These are phyloP conservation scores for Pheosia tremula DNA, from an alignment of 2,888 invertebrate species.

Conservation along the genomic window DNA sequence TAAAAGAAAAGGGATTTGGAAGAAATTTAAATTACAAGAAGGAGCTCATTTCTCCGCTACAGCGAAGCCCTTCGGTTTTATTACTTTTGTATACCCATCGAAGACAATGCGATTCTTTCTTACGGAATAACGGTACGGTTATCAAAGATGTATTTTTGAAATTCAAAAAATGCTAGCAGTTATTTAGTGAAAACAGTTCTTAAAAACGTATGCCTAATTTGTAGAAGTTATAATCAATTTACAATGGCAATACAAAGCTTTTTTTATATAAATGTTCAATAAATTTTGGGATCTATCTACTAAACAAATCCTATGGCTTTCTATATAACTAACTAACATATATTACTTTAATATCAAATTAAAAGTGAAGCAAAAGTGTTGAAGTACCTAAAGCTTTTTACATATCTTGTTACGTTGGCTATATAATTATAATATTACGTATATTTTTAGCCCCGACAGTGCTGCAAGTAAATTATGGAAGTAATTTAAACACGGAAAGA, in stretches of 20 bases:
- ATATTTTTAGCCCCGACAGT: conserved; percentile 17
- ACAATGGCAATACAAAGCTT: too few relatives aligned
- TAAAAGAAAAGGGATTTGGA: conserved; percentile 44
- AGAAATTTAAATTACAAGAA: conserved; percentile 48
- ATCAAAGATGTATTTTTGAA: conserved; percentile 13
- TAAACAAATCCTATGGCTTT: too few relatives aligned
- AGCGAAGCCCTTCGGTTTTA: conserved; percentile 46
- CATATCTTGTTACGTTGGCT: conserved; percentile 13
- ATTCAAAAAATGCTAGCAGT: too few relatives aligned
- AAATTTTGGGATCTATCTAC: too few relatives aligned
- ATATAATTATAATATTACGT: conserved; percentile 16
- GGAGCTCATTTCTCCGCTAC: conserved; percentile 38
- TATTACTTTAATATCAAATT: too few relatives aligned
- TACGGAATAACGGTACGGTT: conserved; percentile 28
- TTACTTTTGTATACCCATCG: conserved; percentile 44
- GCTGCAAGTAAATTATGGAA: conserved; percentile 34
- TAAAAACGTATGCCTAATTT: too few relatives aligned
- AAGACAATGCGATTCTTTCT: conserved; percentile 29
- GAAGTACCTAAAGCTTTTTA: conserved; percentile 21
- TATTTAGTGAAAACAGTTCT: too few relatives aligned
- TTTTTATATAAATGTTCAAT: too few relatives aligned
- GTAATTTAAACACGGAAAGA: conserved; percentile 34
- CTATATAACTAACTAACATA: too few relatives aligned
- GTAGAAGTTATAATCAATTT: too few relatives aligned
- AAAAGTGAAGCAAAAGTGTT: background rate